These are phyloP conservation scores for Dasypus novemcinctus DNA, from an alignment of 2,113 vertebrate species.

Conservation along the genomic window DNA sequence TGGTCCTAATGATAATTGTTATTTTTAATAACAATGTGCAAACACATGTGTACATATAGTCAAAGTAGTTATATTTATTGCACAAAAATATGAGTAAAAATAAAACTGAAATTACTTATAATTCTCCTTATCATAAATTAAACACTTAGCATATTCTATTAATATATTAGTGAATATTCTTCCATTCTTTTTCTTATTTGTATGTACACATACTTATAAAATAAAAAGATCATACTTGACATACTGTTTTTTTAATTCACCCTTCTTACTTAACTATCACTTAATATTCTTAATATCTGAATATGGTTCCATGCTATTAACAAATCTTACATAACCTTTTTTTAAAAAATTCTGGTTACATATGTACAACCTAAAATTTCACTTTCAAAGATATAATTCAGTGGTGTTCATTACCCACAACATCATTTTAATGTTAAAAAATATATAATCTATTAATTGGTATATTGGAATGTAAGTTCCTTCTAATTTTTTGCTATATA, in stretches of 20 bases:
- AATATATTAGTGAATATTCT: background rate
- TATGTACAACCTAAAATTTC: no score
- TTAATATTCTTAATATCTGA: conserved; percentile 37
- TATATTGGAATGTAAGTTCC: background rate
- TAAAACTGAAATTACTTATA: conserved; percentile 2
- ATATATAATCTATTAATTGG: conserved; percentile 15
- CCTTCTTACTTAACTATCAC: conserved; percentile 36
- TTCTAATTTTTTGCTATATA: conserved; percentile 4
- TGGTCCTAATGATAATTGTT: background rate
- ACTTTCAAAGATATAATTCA: no score
- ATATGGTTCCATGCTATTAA: conserved; percentile 27
- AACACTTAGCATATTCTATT: background rate
- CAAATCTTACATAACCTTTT: background rate
- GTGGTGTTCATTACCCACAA: no score
- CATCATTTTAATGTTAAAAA: conserved; percentile 40
- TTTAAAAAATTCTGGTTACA: no score
- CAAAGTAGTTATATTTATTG: background rate
- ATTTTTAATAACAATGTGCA: background rate
- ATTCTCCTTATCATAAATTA: background rate
- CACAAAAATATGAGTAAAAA: background rate
- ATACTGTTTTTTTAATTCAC: background rate
- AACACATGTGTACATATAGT: background rate
- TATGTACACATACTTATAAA: background rate
- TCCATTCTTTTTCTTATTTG: background rate
- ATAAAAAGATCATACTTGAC: background rate